Percentiles rank a stretch among this genome's conserved stretches.
phyloP scores from a whole-genome alignment of 2,113 vertebrate genomes.

The Toxotes jaculatrix region DNA sequence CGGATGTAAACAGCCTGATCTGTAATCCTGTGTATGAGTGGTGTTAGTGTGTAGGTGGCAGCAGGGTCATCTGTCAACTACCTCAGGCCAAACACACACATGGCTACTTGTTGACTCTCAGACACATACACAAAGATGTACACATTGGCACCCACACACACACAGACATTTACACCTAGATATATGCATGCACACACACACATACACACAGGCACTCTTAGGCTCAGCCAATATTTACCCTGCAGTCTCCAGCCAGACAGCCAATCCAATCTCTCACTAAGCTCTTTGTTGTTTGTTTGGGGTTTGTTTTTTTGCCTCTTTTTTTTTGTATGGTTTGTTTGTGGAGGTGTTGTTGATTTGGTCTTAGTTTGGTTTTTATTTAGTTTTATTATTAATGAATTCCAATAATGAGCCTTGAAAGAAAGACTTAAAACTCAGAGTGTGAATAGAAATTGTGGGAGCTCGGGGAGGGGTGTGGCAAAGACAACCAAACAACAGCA shows the following conservation, averaged over 20 bases:
- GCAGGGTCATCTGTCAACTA: slow-evolving; percentile 75
- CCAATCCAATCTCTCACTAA: slow-evolving; percentile 70
- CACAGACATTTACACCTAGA: slow-evolving; percentile 42
- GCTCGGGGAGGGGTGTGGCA: slow-evolving; percentile 40
- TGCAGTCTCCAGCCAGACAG: slow-evolving; percentile 71
- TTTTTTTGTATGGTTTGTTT: slow-evolving; percentile 45
- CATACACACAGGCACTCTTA: slow-evolving; percentile 38
- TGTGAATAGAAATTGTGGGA: neutral
- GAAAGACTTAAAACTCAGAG: slow-evolving; percentile 15
- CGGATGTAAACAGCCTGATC: slow-evolving; percentile 70
- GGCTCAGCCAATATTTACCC: slow-evolving; percentile 78
- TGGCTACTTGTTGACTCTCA: slow-evolving; percentile 64
- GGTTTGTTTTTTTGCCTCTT: slow-evolving; percentile 26
- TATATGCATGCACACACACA: slow-evolving; percentile 27
- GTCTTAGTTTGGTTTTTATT: slow-evolving; percentile 53
- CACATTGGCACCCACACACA: slow-evolving; percentile 24
- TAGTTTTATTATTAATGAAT: slow-evolving; percentile 56
- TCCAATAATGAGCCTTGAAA: slow-evolving; percentile 49
- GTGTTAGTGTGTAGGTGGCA: slow-evolving; percentile 72
- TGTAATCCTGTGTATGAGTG: slow-evolving; percentile 69
- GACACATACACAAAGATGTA: slow-evolving; percentile 42
- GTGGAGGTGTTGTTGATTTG: slow-evolving; percentile 55
- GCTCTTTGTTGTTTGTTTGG: slow-evolving; percentile 71
- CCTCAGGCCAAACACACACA: slow-evolving; percentile 61
- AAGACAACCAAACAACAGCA: slow-evolving; percentile 38